Percentiles rank a stretch among this genome's conserved stretches.
Conservation (phyloP, 2,113 vertebrate species). For the Macrotus californicus region DNA sequence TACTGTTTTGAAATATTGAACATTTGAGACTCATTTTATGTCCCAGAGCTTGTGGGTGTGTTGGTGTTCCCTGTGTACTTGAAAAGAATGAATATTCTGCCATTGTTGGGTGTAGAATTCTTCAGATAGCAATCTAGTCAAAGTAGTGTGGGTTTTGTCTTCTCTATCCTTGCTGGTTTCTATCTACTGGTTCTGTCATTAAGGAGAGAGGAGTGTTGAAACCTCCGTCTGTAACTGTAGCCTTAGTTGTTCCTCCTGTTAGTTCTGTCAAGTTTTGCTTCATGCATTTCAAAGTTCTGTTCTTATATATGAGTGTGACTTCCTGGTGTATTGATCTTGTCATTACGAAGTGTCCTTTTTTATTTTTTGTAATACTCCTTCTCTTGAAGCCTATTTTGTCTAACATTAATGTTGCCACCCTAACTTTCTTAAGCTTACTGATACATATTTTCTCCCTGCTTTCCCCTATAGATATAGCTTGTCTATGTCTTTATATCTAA, state of each 20-base stretch:
- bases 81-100: constrained; percentile 1
- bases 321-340: background rate
- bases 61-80: background rate
- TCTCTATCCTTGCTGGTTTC: background rate
- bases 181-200: background rate
- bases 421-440: background rate
- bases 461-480: background rate
- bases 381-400: background rate
- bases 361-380: background rate
- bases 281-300: background rate
- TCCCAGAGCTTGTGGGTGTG: background rate
- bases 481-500: background rate
- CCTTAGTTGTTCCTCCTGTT: background rate
- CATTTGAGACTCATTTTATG: background rate
- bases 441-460: background rate
- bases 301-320: background rate
- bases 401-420: background rate
- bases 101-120: background rate
- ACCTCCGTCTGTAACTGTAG: background rate
- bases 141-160: background rate
- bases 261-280: background rate
- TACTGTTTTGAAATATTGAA: constrained; percentile 1
- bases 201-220: background rate
- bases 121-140: background rate
- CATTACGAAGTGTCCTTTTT: background rate